phyloP scores from a whole-genome alignment of 2,113 vertebrate species.

The Elgaria multicarinata region DNA sequence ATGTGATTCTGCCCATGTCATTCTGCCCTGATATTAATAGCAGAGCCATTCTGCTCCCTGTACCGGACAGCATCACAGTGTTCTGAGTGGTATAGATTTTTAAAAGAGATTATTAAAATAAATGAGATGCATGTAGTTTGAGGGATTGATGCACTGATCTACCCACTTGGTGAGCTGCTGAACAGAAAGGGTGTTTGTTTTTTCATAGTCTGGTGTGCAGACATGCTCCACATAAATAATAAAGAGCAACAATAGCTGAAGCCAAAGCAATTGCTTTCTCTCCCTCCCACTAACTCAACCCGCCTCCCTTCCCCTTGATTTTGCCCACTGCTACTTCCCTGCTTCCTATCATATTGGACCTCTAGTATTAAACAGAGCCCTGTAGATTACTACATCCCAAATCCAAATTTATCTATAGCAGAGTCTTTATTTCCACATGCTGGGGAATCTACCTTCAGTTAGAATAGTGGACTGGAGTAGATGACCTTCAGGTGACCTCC shows the following conservation, averaged over 20 bases:
- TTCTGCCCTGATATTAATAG: neutral
- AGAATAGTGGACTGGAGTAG: neutral
- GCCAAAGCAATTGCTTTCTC: neutral
- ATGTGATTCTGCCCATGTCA: neutral
- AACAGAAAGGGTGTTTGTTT: neutral
- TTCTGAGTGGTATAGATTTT: neutral
- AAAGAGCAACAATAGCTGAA: neutral
- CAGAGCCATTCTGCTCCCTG: neutral
- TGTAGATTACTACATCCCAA: neutral
- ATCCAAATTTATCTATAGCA: neutral
- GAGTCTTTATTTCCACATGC: neutral
- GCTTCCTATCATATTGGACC: neutral
- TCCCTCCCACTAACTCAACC: neutral
- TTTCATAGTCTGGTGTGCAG: neutral
- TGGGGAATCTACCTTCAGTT: neutral
- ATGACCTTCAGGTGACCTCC: slow-evolving; percentile 13
- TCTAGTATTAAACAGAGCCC: neutral
- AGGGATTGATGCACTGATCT: neutral
- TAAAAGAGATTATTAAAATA: too few species aligned
- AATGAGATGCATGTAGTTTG: neutral
- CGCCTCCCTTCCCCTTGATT: neutral
- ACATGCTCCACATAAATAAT: neutral
- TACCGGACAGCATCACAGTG: neutral
- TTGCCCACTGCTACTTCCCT: neutral
- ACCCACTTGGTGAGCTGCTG: neutral